A percentile compares a stretch with the other conserved stretches of the same genome.
These are phyloP conservation scores for Agapornis canus DNA, from an alignment of 2,797 vertebrate species.

Conservation along the genomic window DNA sequence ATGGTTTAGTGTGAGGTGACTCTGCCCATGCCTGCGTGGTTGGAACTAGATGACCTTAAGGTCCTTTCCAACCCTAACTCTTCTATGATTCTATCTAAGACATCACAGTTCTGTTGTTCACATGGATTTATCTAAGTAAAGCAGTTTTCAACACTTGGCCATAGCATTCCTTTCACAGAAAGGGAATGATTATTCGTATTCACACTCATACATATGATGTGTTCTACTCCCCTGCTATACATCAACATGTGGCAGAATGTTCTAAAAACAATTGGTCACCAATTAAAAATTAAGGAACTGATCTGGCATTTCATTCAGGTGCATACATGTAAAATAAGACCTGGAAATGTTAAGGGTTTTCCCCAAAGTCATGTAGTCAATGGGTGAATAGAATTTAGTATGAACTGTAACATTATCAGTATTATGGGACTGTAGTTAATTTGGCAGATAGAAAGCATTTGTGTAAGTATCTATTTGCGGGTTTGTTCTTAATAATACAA, in stretches of 20 bases:
- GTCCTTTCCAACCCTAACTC: not conserved
- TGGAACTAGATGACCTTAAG: not conserved
- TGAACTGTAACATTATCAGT: not conserved
- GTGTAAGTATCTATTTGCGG: not conserved
- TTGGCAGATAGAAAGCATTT: not conserved
- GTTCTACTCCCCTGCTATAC: not conserved
- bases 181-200: not conserved
- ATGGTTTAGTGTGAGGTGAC: not conserved
- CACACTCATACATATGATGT: not conserved
- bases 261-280: not conserved
- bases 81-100: not conserved
- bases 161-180: not conserved
- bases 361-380: not conserved
- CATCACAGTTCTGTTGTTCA: not conserved
- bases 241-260: not conserved
- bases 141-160: not conserved
- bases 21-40: not conserved
- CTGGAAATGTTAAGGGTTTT: not conserved
- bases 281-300: not conserved
- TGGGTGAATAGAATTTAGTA: not conserved
- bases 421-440: not conserved
- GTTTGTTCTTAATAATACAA: not conserved
- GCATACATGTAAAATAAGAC: not conserved
- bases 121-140: not conserved
- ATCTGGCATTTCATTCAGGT: not conserved